Evolutionary conservation across 2,888 invertebrate species (phyloP).

Genomic region (Scelioninae gen. 2): DNA sequence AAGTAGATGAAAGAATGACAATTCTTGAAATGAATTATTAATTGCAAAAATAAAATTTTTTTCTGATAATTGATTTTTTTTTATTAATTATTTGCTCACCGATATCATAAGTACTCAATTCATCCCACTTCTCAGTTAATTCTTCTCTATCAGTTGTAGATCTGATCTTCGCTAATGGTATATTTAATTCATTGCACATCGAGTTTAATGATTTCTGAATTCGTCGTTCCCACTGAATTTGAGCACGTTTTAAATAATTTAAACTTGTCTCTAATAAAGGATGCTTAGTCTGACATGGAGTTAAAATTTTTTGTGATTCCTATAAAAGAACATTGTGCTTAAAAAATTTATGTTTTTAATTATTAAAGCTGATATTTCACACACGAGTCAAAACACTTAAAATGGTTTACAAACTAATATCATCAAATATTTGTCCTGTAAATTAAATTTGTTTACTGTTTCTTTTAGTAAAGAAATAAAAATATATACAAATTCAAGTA

Average conservation of each 20-base stretch:
- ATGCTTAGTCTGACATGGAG: slow-evolving; percentile 7
- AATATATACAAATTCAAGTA: too few species aligned
- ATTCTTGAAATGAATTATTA: too few species aligned
- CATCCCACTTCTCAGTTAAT: slow-evolving; percentile 90
- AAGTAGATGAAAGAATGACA: too few species aligned
- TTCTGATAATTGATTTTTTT: too few species aligned
- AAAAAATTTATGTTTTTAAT: too few species aligned
- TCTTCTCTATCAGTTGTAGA: slow-evolving; percentile 88
- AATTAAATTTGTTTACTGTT: too few species aligned
- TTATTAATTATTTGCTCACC: slow-evolving; percentile 78
- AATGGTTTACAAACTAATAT: too few species aligned
- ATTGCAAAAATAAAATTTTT: too few species aligned
- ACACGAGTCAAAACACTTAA: too few species aligned
- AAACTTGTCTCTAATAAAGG: slow-evolving; percentile 64
- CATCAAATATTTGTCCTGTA: too few species aligned
- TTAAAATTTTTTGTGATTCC: slow-evolving; percentile 52
- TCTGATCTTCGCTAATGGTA: slow-evolving; percentile 87
- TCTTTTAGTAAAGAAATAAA: too few species aligned
- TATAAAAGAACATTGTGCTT: slow-evolving; percentile 8
- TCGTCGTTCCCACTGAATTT: slow-evolving; percentile 94
- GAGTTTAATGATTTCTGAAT: slow-evolving; percentile 96
- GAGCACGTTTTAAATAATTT: slow-evolving; percentile 88
- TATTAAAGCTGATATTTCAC: too few species aligned
- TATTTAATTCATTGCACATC: slow-evolving; percentile 93
- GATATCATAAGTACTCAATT: slow-evolving; percentile 92